Evolutionary conservation across 2,797 vertebrate genomes (phyloP).

Genomic region (Pangasius mekongensis): DNA sequence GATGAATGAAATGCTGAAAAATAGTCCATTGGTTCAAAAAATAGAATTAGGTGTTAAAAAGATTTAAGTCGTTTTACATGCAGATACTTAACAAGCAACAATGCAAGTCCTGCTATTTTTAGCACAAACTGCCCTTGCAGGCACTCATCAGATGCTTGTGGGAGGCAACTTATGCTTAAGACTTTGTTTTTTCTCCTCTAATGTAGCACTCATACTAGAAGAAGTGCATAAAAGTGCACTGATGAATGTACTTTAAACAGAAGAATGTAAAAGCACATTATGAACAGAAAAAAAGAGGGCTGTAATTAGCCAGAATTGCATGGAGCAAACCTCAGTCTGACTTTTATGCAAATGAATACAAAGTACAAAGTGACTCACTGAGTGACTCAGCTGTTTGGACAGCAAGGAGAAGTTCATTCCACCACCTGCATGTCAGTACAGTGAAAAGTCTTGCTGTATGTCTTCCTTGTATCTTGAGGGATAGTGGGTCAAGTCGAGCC

Average conservation of each 20-base stretch:
- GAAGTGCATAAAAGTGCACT: neutral
- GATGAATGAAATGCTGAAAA: neutral
- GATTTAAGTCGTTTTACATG: neutral
- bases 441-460: neutral
- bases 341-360: neutral
- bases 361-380: conserved; percentile 7
- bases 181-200: neutral
- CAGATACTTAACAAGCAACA: neutral
- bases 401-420: neutral
- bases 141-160: neutral
- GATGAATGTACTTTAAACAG: neutral
- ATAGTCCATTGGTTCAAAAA: neutral
- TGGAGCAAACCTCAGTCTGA: conserved; percentile 2
- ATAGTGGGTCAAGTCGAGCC: neutral
- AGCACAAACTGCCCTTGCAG: neutral
- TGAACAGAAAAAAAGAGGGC: neutral
- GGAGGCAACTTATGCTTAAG: neutral
- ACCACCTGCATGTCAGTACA: neutral
- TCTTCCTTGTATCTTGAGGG: neutral
- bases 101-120: neutral
- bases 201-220: neutral
- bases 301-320: conserved; percentile 7
- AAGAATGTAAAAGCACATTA: neutral
- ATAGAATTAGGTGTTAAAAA: neutral
- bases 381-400: conserved; percentile 11